phyloP scores from a whole-genome alignment of 2,113 vertebrate genomes.

The Scolopax mira region DNA sequence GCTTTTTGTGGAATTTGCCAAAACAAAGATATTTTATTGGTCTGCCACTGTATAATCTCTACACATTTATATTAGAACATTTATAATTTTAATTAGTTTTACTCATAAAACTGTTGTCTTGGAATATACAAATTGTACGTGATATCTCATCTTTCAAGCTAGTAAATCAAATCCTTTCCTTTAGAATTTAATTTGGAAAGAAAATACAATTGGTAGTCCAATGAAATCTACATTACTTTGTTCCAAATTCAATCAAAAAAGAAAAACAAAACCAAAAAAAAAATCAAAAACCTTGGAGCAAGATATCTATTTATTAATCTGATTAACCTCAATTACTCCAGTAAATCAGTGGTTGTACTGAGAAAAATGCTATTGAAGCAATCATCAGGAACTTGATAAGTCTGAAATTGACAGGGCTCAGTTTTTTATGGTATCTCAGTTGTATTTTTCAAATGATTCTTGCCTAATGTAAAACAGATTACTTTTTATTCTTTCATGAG shows the following conservation, averaged over 20 bases:
- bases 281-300: not conserved
- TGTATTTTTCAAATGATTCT: not conserved
- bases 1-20: not conserved
- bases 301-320: not conserved
- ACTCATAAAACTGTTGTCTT: not conserved
- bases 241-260: not conserved
- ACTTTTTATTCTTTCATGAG: not conserved
- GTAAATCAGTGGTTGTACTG: not conserved
- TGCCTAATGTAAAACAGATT: not conserved
- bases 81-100: not conserved
- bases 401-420: not conserved
- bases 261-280: not conserved
- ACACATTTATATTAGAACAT: not conserved
- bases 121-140: not conserved
- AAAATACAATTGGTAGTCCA: not conserved
- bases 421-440: not conserved
- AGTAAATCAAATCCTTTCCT: conserved; percentile 17
- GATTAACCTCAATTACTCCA: not conserved
- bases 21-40: not conserved
- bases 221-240: conserved; percentile 13
- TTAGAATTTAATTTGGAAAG: conserved; percentile 28
- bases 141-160: conserved; percentile 3
- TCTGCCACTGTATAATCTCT: not conserved
- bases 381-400: not conserved
- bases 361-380: not conserved